Base-by-base conservation (phyloP, 2,888 invertebrate species). In the Flexamia atlantica region DNA sequence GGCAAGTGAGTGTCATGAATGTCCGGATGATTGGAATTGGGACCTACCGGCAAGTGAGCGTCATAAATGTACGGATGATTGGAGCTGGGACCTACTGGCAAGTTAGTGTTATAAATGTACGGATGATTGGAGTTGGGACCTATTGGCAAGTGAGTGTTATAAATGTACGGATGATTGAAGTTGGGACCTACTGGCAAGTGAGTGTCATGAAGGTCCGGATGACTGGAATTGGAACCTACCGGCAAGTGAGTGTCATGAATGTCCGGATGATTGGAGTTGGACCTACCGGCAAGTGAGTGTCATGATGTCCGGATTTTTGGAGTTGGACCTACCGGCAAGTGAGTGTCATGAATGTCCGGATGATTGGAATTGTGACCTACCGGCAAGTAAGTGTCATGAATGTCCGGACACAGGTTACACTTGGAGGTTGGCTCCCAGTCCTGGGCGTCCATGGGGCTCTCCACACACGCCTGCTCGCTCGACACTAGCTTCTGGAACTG, bases 401-500 rank as follows among this genome's bases (percentile, higher is more conserved):
- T 79, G 4, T 83, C 80, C 46, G 32, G 42, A 23, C 83, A 83
- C 32, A 83, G 70, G 80, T 80, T 83, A 80, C 83, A 83, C 83
- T 68, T 83, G 83, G 53, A 83, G 79, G 85, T 64, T 79, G 84
- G 85, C 53, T 85, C 85, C 88, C 87, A 87, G 85, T 88, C 88
- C 84, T 87, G 87, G 84, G 87, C 86, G 76, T 87, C 87, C 84
- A 87, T 86, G 81, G 86, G 86, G 81, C 85, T 84, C 84, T 85
- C 85, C 28, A 28, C 64, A 30, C 64, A 64, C 68, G 85, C 84
- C 70, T 84, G 80, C 84, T 85, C 85, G 85, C 85, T 86, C 85
- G 86, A 84, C 86, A 88, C 87, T 83, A 91, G 91, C 93, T 97
- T 96, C 94, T 96, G 97, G 92, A 96, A 97, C 93, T 95, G 94